Evolutionary conservation across 2,797 vertebrate genomes (phyloP), one percentile per base, ranked within the genome.

Genomic region (Anguilla megastoma): DNA sequence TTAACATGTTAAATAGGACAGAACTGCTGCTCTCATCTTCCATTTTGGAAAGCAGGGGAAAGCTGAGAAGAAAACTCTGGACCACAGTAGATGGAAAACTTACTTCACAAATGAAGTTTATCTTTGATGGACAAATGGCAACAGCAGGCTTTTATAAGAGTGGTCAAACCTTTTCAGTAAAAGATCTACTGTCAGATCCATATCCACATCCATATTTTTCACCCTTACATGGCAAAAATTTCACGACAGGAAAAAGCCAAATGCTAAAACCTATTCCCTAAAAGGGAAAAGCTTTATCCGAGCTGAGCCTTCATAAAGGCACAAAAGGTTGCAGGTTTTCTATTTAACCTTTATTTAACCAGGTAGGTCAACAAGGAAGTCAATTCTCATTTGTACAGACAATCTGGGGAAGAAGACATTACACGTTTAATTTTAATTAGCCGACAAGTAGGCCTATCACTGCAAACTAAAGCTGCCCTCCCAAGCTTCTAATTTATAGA

Each of bases 241-340:
- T 79, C 50, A 54, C 71, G 9, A 76, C 27, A 52, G 56, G 33
- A 85, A 74, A 76, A 54, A 79, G 10, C 10, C 71, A 24, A 30
- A 63, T 48, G 71, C 79, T 82, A 54, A 79, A 60, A 88, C 50
- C 33, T 86, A 66, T 16, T 33, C 5, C 24, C 60, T 86, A 56
- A 58, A 41, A 52, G 27, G 54, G 58, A 88, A 36, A 3, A 14
- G 30, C 30, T 30, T 14, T 2, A 21, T 4, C 4, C 4, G 0
- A 3, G 30, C 71, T 36, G 7, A 76, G 71, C 27, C 30, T 33
- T 36, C 8, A 4, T 14, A 33, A 41, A 36, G 12, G 30, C 71
- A 36, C 36, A 30, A 14, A 63, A 33, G 27, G 30, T 30, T 33
- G 14, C 33, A 76, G n/a, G 16, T 30, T 36, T 76, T 63, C 18